Percentiles rank a stretch among this genome's conserved stretches.
Evolutionary conservation across 2,113 vertebrate species (phyloP).

Genomic region (Echinops telfairi): DNA sequence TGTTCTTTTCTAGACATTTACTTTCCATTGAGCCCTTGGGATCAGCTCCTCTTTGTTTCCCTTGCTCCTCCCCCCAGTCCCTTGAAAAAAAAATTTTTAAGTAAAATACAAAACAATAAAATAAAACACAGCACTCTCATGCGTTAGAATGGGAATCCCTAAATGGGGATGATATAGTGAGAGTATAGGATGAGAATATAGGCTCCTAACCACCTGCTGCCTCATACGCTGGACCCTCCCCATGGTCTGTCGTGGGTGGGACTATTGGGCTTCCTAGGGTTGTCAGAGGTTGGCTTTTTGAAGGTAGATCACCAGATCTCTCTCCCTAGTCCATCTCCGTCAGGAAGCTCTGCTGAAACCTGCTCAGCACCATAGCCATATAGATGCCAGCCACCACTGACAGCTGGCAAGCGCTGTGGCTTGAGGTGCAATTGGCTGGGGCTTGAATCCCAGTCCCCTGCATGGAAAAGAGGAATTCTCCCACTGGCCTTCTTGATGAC

Average conservation of each 20-base stretch:
- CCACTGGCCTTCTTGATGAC: neutral
- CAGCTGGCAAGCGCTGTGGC: neutral
- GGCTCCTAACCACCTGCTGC: neutral
- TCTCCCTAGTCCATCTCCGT: neutral
- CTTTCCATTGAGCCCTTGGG: too few species aligned
- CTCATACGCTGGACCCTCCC: neutral
- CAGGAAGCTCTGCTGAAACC: neutral
- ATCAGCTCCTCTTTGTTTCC: too few species aligned
- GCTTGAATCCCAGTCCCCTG: neutral
- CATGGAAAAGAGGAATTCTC: neutral
- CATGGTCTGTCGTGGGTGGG: neutral
- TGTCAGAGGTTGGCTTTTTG: neutral
- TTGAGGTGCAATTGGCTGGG: neutral
- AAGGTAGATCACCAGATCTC: neutral
- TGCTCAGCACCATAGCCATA: neutral
- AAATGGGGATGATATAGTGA: fast-evolving
- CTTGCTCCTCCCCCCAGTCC: too few species aligned
- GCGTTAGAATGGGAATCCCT: neutral
- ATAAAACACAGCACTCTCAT: neutral
- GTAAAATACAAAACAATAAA: neutral
- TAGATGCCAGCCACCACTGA: neutral
- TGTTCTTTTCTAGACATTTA: too few species aligned
- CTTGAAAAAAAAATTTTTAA: neutral
- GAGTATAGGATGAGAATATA: neutral
- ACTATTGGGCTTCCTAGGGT: neutral